Base-by-base conservation (phyloP, 2,888 invertebrate species). In the Ernsta delagoae region DNA sequence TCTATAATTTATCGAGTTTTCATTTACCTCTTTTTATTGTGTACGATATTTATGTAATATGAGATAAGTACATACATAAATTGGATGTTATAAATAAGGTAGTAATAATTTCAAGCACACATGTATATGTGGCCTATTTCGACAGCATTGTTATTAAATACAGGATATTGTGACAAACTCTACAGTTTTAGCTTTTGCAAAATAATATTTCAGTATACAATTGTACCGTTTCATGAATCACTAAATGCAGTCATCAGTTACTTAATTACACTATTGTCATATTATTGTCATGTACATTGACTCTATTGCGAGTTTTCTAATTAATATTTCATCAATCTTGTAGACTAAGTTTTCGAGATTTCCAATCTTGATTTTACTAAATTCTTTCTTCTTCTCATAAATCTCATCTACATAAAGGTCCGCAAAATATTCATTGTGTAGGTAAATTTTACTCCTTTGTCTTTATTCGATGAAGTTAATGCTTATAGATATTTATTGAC, bases 401-500 rank as follows among this genome's bases (percentile, higher is more conserved):
- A n/a, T 41, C 60, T 56, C 24, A 54, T 43, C 54, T 54, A 6
- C 45, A 34, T 60, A 34, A 43, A 53, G 59, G 24, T 43, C 53
- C 16, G 48, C 48, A n/a, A 57, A 61, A 54, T 45, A 11, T 43
- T 57, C 57, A 62, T 63, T 59, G 34, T 12, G 50, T n/a, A 53
- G 12, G 50, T n/a, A 53, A 50, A 39, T 50, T 39, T 50, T 59
- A 68, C 39, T 62, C 39, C 34, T 12, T 5, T 45, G 53, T 67
- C 53, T 45, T 34, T 66, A 54, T 62, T n/a, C 57, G 11, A 34
- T 63, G 62, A 68, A 57, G 62, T 70, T 59, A 59, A 70, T 64
- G 69, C 68, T 70, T 70, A 64, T 64, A 70, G 64, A 64, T 70
- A 43, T 70, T 64, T 64, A 64, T 70, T 59, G 69, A 70, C 63